Conservation (phyloP, 2,888 invertebrate genomes). For the Galerucella nymphaeae region DNA sequence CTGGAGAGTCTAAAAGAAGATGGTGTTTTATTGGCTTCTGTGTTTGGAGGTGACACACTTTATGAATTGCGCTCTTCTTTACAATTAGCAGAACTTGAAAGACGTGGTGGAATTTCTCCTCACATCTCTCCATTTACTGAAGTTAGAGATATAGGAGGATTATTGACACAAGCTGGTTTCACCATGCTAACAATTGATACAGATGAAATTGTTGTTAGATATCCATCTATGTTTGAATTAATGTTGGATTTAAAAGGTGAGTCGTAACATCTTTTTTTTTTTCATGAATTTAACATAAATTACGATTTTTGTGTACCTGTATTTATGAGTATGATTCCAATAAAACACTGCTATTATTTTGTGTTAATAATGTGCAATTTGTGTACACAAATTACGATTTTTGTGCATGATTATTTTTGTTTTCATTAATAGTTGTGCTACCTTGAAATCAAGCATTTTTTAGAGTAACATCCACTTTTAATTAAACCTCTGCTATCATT, state of each 20-base stretch:
- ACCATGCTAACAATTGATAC: slow-evolving; percentile 94
- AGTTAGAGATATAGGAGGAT: slow-evolving; percentile 86
- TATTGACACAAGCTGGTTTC: slow-evolving; percentile 88
- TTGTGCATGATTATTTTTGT: no score
- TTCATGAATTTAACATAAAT: no score
- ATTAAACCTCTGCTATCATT: no score
- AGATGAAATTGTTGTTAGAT: slow-evolving; percentile 90
- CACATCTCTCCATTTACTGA: slow-evolving; percentile 94
- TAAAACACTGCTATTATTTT: no score
- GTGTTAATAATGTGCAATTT: no score
- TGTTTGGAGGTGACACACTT: slow-evolving; percentile 96
- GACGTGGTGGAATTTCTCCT: slow-evolving; percentile 88
- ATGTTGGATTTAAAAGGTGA: slow-evolving; percentile 90
- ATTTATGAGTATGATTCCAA: no score
- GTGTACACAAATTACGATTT: no score
- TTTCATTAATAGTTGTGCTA: no score
- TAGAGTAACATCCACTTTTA: no score
- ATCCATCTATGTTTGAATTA: slow-evolving; percentile 92
- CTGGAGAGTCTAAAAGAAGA: slow-evolving; percentile 83
- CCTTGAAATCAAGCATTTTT: no score
- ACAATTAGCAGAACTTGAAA: slow-evolving; percentile 93
- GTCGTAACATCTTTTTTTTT: slow-evolving; percentile 7
- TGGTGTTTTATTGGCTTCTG: slow-evolving; percentile 91
- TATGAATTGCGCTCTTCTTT: slow-evolving; percentile 90
- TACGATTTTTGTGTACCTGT: no score